A percentile compares a stretch with the other conserved stretches of the same genome.
Conservation (phyloP, 1,140 invertebrate species). For the Cephus cinctus region DNA sequence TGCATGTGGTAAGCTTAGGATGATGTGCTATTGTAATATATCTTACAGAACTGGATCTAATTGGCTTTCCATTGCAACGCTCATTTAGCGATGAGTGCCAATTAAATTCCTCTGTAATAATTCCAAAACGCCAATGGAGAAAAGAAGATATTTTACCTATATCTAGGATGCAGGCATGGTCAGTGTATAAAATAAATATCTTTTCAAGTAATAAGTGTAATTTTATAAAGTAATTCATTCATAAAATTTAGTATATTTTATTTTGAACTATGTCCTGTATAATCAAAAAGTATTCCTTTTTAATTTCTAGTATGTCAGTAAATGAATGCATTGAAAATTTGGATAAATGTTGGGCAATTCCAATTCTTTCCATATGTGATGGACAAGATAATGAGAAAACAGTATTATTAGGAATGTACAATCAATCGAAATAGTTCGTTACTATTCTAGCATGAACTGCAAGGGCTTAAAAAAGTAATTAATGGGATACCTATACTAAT, state of each 20-base stretch:
- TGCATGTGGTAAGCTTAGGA: neutral
- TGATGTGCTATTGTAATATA: constrained; percentile 3
- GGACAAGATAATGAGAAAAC: constrained; percentile 25
- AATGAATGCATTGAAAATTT: constrained; percentile 18
- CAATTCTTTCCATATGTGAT: constrained; percentile 39
- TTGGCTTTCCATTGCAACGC: constrained; percentile 34
- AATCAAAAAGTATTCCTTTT: constrained; percentile 1
- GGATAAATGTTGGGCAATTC: constrained; percentile 15
- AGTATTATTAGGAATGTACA: constrained; percentile 28
- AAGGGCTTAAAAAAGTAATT: constrained; percentile 21
- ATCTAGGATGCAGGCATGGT: constrained; percentile 28
- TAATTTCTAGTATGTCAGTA: constrained; percentile 19
- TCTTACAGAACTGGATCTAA: constrained; percentile 28
- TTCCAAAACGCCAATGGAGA: constrained; percentile 28
- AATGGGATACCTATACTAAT: constrained; percentile 15
- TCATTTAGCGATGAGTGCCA: constrained; percentile 28
- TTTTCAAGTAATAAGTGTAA: neutral
- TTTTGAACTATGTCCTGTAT: neutral
- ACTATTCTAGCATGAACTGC: constrained; percentile 27
- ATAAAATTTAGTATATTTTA: neutral
- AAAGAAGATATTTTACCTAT: constrained; percentile 26
- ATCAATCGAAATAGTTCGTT: constrained; percentile 27
- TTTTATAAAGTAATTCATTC: neutral
- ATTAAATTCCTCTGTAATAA: constrained; percentile 27
- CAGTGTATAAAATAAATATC: constrained; percentile 8